phyloP scores from a whole-genome alignment of 2,113 vertebrate species.

The Nestor notabilis region DNA sequence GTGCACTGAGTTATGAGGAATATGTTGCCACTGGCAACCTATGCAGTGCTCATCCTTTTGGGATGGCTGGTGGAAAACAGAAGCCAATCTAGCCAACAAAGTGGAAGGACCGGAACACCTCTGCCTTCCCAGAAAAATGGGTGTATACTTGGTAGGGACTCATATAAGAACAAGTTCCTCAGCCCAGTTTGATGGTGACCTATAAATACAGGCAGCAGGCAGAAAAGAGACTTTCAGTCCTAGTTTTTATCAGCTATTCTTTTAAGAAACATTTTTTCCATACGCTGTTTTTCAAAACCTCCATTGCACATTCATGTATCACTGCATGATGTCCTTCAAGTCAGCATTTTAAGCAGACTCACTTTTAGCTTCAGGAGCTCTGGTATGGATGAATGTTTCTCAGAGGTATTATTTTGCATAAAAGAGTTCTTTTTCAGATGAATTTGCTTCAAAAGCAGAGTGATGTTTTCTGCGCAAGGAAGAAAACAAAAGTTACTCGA shows the following conservation, averaged over 20 bases:
- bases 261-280: not conserved
- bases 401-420: conserved; percentile 68
- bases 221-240: not conserved
- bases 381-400: conserved; percentile 66
- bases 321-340: conserved; percentile 6
- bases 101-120: not conserved
- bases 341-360: conserved; percentile 61
- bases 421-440: conserved; percentile 58
- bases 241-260: not conserved
- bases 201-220: not conserved
- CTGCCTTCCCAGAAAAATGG: not conserved
- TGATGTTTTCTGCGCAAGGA: conserved; percentile 68
- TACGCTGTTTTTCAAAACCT: not conserved
- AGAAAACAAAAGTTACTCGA: conserved; percentile 35
- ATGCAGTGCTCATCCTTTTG: not conserved
- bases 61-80: not conserved
- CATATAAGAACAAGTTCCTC: not conserved
- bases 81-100: not conserved
- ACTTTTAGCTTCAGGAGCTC: conserved; percentile 78
- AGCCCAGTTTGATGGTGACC: not conserved
- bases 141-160: not conserved
- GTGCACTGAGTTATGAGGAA: not conserved
- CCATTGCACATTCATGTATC: conserved; percentile 20
- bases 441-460: conserved; percentile 65
- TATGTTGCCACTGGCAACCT: not conserved